Percentiles rank a stretch among this genome's conserved stretches.
Conservation (phyloP, 1,140 invertebrate genomes). For the Prorops nasuta region DNA sequence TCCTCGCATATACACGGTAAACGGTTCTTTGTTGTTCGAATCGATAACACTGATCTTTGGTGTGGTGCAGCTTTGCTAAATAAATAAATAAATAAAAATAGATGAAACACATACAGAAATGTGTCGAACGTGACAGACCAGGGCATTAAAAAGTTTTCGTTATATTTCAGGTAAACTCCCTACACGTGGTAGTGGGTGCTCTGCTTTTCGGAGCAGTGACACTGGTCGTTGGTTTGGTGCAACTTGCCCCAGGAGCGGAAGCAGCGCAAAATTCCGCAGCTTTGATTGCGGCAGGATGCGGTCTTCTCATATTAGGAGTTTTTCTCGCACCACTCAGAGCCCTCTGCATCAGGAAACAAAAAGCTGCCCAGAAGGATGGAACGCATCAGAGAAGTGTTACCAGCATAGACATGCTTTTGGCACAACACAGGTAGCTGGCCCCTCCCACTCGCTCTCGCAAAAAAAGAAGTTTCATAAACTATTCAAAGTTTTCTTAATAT, state of each 20-base stretch:
- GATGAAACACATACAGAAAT: too few species aligned
- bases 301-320: slow-evolving; percentile 53
- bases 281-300: slow-evolving; percentile 65
- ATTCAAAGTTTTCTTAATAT: too few species aligned
- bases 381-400: slow-evolving; percentile 51
- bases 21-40: too few species aligned
- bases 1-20: too few species aligned
- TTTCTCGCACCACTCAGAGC: slow-evolving; percentile 42
- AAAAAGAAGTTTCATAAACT: too few species aligned
- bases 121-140: too few species aligned
- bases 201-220: slow-evolving; percentile 71
- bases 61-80: too few species aligned
- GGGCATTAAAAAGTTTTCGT: neutral
- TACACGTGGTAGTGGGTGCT: slow-evolving; percentile 73
- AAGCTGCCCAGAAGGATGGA: slow-evolving; percentile 41
- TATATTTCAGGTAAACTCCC: slow-evolving; percentile 62
- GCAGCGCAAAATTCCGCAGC: slow-evolving; percentile 71
- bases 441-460: too few species aligned
- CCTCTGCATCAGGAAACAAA: slow-evolving; percentile 46
- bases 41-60: too few species aligned
- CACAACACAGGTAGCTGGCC: slow-evolving; percentile 44
- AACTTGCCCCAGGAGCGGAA: slow-evolving; percentile 75
- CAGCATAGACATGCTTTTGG: slow-evolving; percentile 50
- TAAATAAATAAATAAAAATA: too few species aligned
- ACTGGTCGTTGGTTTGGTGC: slow-evolving; percentile 75